Conservation (phyloP, 1,140 invertebrate species). For the Lepidotrigona ventralis region DNA sequence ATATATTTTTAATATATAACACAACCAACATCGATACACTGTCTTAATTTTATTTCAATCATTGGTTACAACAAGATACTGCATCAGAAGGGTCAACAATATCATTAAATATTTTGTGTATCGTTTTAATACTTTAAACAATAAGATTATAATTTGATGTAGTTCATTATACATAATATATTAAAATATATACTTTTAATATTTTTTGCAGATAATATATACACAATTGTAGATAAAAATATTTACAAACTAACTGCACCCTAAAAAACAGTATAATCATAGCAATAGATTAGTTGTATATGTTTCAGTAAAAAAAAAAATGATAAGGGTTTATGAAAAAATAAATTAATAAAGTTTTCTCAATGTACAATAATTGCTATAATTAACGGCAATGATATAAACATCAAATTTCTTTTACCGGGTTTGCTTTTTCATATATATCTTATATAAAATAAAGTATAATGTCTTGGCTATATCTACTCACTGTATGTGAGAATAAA, state of each 20-base stretch:
- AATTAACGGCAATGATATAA: conserved; percentile 66
- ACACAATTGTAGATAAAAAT: conserved; percentile 68
- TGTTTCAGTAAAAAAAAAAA: conserved; percentile 52
- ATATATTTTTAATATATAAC: conserved; percentile 14
- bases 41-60: conserved; percentile 78
- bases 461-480: conserved; percentile 51
- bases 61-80: conserved; percentile 77
- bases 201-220: conserved; percentile 73
- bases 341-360: conserved; percentile 66
- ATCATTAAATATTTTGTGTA: conserved; percentile 78
- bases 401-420: conserved; percentile 51
- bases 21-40: conserved; percentile 58
- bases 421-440: conserved; percentile 48
- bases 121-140: conserved; percentile 78
- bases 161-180: conserved; percentile 78
- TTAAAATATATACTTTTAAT: conserved; percentile 79
- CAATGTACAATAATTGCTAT: conserved; percentile 59
- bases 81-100: conserved; percentile 77
- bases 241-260: conserved; percentile 76
- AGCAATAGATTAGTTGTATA: conserved; percentile 63
- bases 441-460: conserved; percentile 59
- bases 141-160: conserved; percentile 78
- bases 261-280: conserved; percentile 70
- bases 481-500: conserved; percentile 53
- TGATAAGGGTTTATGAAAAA: conserved; percentile 54